phyloP scores from a whole-genome alignment of 1,140 invertebrate genomes.

The honey bee (Apis mellifera) region DNA sequence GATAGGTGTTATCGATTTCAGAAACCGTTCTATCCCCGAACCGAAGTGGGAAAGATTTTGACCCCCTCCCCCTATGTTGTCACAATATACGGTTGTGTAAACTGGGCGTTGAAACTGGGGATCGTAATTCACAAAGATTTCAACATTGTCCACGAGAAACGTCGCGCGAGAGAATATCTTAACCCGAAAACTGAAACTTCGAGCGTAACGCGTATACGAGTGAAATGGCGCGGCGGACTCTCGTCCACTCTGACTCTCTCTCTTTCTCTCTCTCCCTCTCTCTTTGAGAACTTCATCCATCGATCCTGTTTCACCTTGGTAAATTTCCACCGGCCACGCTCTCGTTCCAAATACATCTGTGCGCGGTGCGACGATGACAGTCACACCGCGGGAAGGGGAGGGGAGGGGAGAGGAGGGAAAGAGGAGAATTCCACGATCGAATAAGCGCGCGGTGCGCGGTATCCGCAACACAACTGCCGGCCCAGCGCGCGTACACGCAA shows the following conservation, averaged over 20 bases:
- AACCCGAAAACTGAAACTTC: constrained; percentile 26
- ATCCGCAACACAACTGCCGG: constrained; percentile 12
- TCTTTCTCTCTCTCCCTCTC: background rate
- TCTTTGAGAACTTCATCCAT: constrained; percentile 56
- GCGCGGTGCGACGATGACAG: constrained; percentile 3
- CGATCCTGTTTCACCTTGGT: constrained; percentile 52
- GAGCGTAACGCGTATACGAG: constrained; percentile 47
- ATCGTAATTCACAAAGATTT: constrained; percentile 34
- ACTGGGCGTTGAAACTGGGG: background rate
- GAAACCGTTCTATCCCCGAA: background rate
- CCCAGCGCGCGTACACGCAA: background rate
- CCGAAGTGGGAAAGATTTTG: background rate
- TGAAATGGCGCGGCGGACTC: background rate
- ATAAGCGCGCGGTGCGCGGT: constrained; percentile 36
- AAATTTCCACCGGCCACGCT: constrained; percentile 40
- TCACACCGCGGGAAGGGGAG: background rate
- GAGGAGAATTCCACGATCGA: constrained; percentile 49
- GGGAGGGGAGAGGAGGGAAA: too few relatives aligned
- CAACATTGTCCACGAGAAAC: background rate
- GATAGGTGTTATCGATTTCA: too few relatives aligned
- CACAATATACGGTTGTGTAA: background rate
- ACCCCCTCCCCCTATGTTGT: background rate
- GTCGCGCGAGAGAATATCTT: constrained; percentile 30
- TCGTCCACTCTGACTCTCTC: background rate
- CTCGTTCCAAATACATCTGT: constrained; percentile 60